These are phyloP conservation scores for Passerculus sandwichensis DNA, from an alignment of 2,797 vertebrate genomes.

Conservation along the genomic window DNA sequence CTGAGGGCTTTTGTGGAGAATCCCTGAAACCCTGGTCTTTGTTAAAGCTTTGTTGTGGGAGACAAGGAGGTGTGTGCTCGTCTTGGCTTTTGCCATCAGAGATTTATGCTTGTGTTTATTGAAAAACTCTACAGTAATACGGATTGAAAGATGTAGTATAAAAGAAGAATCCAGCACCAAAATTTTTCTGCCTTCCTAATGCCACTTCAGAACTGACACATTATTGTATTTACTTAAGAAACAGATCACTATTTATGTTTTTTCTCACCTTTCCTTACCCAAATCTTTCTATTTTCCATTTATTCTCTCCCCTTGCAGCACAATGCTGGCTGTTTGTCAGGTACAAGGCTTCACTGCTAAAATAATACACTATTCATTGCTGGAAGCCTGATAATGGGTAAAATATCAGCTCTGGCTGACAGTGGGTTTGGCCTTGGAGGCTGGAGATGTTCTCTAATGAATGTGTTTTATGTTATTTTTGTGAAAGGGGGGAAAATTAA, in stretches of 20 bases:
- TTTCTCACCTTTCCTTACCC: slow-evolving; percentile 9
- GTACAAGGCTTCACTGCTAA: slow-evolving; percentile 2
- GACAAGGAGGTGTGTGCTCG: not conserved
- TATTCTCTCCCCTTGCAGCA: not conserved
- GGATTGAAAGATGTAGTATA: not conserved
- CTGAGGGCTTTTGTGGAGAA: not conserved
- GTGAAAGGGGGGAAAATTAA: not conserved
- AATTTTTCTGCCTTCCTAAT: not conserved
- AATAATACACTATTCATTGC: slow-evolving; percentile 34
- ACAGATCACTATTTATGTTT: not conserved
- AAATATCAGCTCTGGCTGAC: not conserved
- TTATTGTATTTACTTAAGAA: not conserved
- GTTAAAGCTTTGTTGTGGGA: not conserved
- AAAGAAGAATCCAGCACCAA: not conserved
- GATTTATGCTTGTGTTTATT: not conserved
- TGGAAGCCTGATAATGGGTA: not conserved
- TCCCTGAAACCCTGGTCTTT: not conserved
- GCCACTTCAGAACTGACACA: not conserved
- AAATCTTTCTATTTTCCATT: slow-evolving; percentile 1
- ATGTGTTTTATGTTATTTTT: not conserved
- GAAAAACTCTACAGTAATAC: not conserved
- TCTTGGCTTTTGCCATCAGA: not conserved
- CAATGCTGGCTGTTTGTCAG: slow-evolving; percentile 13
- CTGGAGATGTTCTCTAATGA: not conserved
- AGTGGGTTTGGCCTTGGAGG: slow-evolving; percentile 9